Percentiles rank a stretch among this genome's conserved stretches.
Conservation (phyloP, 2,113 vertebrate genomes). For the Lepidothrix coronata region DNA sequence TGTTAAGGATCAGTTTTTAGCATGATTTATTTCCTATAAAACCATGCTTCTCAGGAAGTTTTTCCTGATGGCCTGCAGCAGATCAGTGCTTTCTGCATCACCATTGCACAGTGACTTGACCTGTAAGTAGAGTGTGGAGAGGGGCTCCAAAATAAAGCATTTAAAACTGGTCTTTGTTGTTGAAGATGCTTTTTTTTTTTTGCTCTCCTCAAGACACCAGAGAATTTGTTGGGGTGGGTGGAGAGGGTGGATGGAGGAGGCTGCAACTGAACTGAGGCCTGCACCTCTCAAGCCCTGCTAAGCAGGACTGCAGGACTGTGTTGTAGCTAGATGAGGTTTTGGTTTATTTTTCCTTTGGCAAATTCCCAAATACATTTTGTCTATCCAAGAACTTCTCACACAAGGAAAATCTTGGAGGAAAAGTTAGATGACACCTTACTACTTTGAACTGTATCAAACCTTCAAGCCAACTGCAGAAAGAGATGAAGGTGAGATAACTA, state of each 20-base stretch:
- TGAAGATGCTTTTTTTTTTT: background rate
- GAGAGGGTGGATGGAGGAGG: background rate
- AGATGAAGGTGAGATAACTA: background rate
- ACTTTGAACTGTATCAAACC: background rate
- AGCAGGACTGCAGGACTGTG: background rate
- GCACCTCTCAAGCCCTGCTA: rapidly evolving
- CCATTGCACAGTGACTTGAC: background rate
- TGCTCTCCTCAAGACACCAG: background rate
- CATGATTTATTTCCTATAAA: conserved; percentile 63
- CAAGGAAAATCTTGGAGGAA: background rate
- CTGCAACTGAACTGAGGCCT: background rate
- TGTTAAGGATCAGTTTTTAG: conserved; percentile 12
- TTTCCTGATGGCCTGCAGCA: background rate
- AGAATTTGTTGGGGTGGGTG: background rate
- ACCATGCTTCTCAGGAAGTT: conserved; percentile 11
- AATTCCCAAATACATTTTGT: background rate
- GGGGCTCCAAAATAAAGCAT: background rate
- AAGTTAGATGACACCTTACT: background rate
- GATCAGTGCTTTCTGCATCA: background rate
- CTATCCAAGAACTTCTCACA: background rate
- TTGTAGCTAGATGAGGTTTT: background rate
- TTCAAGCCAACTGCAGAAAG: background rate
- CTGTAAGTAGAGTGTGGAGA: background rate
- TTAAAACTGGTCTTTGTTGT: background rate
- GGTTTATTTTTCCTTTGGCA: background rate